These are phyloP conservation scores for Euspilapteryx auroguttella DNA, from an alignment of 2,888 invertebrate species.

Conservation along the genomic window DNA sequence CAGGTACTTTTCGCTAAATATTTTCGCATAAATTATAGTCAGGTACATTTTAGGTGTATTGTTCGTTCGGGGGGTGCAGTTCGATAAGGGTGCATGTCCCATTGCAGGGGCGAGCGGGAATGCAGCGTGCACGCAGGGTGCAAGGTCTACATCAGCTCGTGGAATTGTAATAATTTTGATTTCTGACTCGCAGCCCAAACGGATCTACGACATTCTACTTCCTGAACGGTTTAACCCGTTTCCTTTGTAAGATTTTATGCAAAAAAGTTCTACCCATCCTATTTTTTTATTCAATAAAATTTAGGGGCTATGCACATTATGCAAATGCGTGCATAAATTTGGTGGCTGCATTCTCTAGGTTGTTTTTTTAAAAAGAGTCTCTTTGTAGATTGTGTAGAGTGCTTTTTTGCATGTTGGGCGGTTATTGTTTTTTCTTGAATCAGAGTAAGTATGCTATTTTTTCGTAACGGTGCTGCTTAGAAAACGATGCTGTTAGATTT, in stretches of 20 bases:
- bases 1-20: conserved; percentile 63
- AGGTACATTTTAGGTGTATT: conserved; percentile 57
- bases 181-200: conserved; percentile 20
- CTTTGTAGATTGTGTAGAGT: conserved; percentile 11
- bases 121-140: too few relatives aligned
- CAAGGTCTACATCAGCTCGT: too few relatives aligned
- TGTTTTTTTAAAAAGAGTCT: conserved; percentile 14
- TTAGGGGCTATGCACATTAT: conserved; percentile 61
- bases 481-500: conserved; percentile 38
- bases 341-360: conserved; percentile 20
- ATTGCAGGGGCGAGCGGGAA: conserved; percentile 14
- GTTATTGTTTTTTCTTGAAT: conserved; percentile 26
- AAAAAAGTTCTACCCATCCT: conserved; percentile 63
- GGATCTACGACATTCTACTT: conserved; percentile 52
- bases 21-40: conserved; percentile 63
- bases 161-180: too few relatives aligned
- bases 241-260: conserved; percentile 61
- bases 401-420: conserved; percentile 14
- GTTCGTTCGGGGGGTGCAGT: conserved; percentile 30
- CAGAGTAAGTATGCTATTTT: conserved; percentile 48
- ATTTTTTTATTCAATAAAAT: conserved; percentile 62
- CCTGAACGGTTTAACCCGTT: conserved; percentile 59
- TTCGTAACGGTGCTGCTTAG: conserved; percentile 23
- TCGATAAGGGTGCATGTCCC: conserved; percentile 20
- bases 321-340: conserved; percentile 63